phyloP scores from a whole-genome alignment of 2,113 vertebrate species.

The Stegastes partitus region DNA sequence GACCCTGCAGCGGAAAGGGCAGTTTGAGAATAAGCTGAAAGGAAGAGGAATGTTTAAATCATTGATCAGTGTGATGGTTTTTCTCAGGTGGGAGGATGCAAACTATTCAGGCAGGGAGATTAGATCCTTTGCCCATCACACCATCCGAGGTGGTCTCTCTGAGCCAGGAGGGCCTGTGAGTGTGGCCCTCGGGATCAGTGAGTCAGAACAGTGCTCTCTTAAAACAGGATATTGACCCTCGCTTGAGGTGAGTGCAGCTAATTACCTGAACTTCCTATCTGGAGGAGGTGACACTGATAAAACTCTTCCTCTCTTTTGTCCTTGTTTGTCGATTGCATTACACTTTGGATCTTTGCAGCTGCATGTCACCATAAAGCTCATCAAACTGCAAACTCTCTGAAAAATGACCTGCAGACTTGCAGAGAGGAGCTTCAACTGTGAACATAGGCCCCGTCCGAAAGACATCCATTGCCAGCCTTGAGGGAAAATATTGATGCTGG shows the following conservation, averaged over 20 bases:
- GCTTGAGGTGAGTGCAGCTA: slow-evolving; percentile 71
- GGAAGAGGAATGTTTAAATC: slow-evolving; percentile 48
- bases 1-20: background rate
- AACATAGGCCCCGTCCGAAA: slow-evolving; percentile 51
- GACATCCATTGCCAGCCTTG: slow-evolving; percentile 64
- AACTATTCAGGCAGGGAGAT: slow-evolving; percentile 61
- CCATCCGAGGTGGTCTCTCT: slow-evolving; percentile 59
- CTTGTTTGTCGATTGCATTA: slow-evolving; percentile 34
- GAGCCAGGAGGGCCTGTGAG: slow-evolving; percentile 32
- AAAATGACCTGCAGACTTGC: slow-evolving; percentile 38
- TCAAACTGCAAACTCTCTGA: slow-evolving; percentile 38
- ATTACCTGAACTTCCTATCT: slow-evolving; percentile 83
- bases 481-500: slow-evolving; percentile 86
- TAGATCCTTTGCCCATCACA: slow-evolving; percentile 57
- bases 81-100: slow-evolving; percentile 64
- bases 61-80: slow-evolving; percentile 58
- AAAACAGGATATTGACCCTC: slow-evolving; percentile 81
- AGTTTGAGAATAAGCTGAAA: slow-evolving; percentile 8
- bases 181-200: slow-evolving; percentile 67
- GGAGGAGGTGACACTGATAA: slow-evolving; percentile 83
- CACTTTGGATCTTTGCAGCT: slow-evolving; percentile 32
- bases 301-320: slow-evolving; percentile 72
- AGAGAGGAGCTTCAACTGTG: slow-evolving; percentile 59
- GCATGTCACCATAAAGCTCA: slow-evolving; percentile 21
- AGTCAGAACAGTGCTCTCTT: slow-evolving; percentile 79